Base-by-base conservation (phyloP, 30 jellyfish, hydroid and myxozoan species). In the Catostylus mosaicus region DNA sequence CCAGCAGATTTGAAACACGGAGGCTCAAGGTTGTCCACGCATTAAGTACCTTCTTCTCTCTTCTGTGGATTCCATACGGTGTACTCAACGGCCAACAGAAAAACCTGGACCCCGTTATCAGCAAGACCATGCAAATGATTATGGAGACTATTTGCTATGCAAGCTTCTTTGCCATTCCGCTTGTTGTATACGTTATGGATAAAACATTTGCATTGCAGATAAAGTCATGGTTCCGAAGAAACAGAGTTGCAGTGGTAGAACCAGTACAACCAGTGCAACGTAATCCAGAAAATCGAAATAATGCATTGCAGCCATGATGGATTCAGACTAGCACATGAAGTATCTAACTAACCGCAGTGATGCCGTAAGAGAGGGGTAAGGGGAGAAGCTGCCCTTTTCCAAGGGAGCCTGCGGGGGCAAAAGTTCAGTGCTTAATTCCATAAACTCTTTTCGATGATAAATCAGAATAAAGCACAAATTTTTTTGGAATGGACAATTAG, bases 1-100 rank as follows among this genome's bases (percentile, higher is more conserved):
- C 76, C 63, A 57, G 34, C 40, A 56, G 57, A 52, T 46, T 50
- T 8, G 87, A 75, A 75, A 56, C 87, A 27, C 31, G 56, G 56
- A 83, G 95, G 19, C 73, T 84, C 29, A 60, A 48, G 31, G 65
- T 73, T 4, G 57, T 47, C 56, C 9, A 32, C 31, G 30, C 54
- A 36, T 32, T 84, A 27, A 24, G 83, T 63, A 23, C 51, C 16
- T 32, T 73, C 61, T 72, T 71, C 76, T 46, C 88, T 32, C 1
- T 63, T 0, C 23, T 73, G 11, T 84, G 95, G 95, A 34, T 84
- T 4, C 95, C 95, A n/a, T 71, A 71, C 82, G 95, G 88, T 19
- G 72, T 73, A 7, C 45, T 84, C 16, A 61, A 31, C 37, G 75
- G 67, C 12, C 67, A 22, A 31, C 78, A 35, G 9, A 48, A 57